These are phyloP conservation scores for Agriopis aurantiaria DNA, from an alignment of 2,888 invertebrate species.

Conservation along the genomic window DNA sequence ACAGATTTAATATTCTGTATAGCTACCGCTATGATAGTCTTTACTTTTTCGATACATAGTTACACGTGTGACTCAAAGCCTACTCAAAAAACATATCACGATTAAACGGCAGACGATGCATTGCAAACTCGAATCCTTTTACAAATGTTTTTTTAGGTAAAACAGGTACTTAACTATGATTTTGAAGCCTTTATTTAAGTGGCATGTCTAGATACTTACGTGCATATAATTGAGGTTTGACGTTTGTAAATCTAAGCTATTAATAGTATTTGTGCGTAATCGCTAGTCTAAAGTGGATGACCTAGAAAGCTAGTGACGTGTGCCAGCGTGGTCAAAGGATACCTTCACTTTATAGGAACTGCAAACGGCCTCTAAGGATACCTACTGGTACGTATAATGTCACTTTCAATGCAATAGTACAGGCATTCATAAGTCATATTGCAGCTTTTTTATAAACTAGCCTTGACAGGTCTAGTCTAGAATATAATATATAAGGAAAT, in stretches of 20 bases:
- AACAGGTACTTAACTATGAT: not conserved
- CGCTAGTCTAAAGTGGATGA: constrained; percentile 52
- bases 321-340: constrained; percentile 76
- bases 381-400: constrained; percentile 17
- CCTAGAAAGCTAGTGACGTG: constrained; percentile 73
- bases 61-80: constrained; percentile 16
- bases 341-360: constrained; percentile 74
- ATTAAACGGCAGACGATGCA: constrained; percentile 41
- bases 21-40: not conserved
- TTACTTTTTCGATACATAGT: not conserved
- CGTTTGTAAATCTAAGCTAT: constrained; percentile 16
- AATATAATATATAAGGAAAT: no score
- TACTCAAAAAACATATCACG: constrained; percentile 51
- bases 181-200: not conserved
- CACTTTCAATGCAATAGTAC: constrained; percentile 37
- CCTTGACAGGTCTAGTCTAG: not conserved
- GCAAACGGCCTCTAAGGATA: constrained; percentile 35
- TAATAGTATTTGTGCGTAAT: constrained; percentile 22
- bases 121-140: constrained; percentile 33
- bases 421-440: not conserved
- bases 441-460: not conserved
- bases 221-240: not conserved
- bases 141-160: not conserved
- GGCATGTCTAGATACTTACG: not conserved
- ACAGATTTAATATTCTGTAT: not conserved